A percentile compares a stretch with the other conserved stretches of the same genome.
Evolutionary conservation across 2,113 vertebrate genomes (phyloP).

Genomic region (Saguinus imperator): DNA sequence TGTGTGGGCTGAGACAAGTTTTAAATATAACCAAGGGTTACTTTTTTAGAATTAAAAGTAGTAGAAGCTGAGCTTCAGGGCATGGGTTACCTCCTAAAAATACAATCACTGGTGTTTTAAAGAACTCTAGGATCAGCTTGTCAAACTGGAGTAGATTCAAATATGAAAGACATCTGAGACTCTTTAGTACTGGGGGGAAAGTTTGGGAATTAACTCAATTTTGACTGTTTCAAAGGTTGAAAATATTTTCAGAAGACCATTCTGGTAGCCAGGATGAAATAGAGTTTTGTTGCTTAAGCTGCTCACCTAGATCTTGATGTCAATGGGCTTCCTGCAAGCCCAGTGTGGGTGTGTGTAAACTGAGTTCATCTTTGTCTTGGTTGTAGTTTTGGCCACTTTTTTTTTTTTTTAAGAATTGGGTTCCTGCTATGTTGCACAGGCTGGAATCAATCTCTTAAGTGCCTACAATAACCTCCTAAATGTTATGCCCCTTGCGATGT

Average conservation of each 20-base stretch:
- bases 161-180: not conserved
- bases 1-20: constrained; percentile 33
- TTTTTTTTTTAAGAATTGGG: not conserved
- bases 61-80: constrained; percentile 35
- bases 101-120: constrained; percentile 43
- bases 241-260: not conserved
- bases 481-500: too few species aligned
- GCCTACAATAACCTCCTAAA: too few species aligned
- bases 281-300: not conserved
- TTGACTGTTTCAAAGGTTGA: not conserved
- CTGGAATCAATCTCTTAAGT: not conserved
- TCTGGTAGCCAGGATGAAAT: not conserved
- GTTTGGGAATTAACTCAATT: not conserved
- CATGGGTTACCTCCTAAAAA: constrained; percentile 68
- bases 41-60: constrained; percentile 66
- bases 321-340: not conserved
- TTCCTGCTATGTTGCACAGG: not conserved
- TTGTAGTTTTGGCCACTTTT: not conserved
- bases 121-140: constrained; percentile 30
- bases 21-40: constrained; percentile 58
- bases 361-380: not conserved
- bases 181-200: not conserved
- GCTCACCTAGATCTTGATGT: not conserved
- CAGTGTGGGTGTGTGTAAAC: rapidly evolving
- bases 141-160: constrained; percentile 16